Base-by-base conservation (phyloP, 1,140 invertebrate species). In the Phthorimaea operculella region DNA sequence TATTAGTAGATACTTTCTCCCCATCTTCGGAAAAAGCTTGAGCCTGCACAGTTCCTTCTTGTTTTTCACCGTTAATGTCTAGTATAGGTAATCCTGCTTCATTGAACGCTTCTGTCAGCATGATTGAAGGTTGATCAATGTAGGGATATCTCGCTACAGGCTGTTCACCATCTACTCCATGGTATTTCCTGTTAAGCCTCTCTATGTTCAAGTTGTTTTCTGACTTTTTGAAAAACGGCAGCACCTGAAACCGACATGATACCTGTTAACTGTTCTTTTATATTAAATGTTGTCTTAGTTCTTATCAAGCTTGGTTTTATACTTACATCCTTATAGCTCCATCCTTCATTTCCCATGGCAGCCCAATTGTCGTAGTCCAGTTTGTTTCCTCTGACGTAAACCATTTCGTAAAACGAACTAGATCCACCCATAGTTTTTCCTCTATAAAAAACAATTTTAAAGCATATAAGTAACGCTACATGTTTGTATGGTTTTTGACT, bases 201-300 rank as follows among this genome's bases (percentile, higher is more conserved):
- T 83, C 74, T 6, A 76, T 58, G 53, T 81, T 89, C 47, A 90
- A 72, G 65, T 90, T 90, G 56, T 91, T 89, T 76, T 94, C 90
- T 0, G 90, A 90, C 72, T 94, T 95, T 62, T 89, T 90, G 69
- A 96, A 96, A 68, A 93, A 96, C 0, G 90, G 91, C 4, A 95
- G 78, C 0, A 95, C 89, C 80, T 85, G 60, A 7, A 18, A 42
- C 0, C 11, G 14, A 28, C 2, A 28, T 28, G 21, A 28, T 28
- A 28, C n/a, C n/a, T n/a, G n/a, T n/a, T n/a, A n/a, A n/a, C n/a
- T n/a, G n/a, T 28, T 28, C 2, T 28, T 4, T 4, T 6, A 28
- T 28, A 4, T 28, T 28, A 28, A 4, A 28, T 2, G 2, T 28
- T 28, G 2, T 28, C 21, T 28, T 28, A 28, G 21, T 28, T 28